Evolutionary conservation across 2,797 vertebrate species (phyloP).

Genomic region (Mormyrops attenuatus): DNA sequence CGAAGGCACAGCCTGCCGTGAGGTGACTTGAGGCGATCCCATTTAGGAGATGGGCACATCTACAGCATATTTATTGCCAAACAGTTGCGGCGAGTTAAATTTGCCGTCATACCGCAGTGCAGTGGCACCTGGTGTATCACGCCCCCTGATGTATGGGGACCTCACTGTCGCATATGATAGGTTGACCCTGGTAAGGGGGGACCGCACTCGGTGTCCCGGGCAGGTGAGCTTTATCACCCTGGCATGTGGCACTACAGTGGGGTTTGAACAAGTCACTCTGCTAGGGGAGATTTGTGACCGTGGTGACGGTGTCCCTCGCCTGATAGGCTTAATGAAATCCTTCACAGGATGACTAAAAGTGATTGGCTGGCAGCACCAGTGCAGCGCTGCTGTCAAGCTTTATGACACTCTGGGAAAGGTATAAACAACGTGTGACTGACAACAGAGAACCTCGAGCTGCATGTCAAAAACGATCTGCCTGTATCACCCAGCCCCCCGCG

Average conservation of each 20-base stretch:
- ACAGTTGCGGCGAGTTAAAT: not conserved
- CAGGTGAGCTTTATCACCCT: not conserved
- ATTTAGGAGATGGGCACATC: not conserved
- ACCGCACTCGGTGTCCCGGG: not conserved
- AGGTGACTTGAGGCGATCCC: not conserved
- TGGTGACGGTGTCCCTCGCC: slow-evolving; percentile 14
- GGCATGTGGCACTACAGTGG: not conserved
- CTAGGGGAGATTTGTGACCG: not conserved
- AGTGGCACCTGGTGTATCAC: not conserved
- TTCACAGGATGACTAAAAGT: not conserved
- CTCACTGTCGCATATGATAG: not conserved
- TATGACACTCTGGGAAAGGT: not conserved
- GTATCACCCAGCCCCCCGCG: not conserved
- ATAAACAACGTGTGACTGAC: not conserved
- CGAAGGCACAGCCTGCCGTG: not conserved
- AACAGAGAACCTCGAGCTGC: not conserved
- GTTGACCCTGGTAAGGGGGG: not conserved
- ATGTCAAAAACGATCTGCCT: not conserved
- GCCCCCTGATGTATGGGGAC: not conserved
- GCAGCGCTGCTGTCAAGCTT: not conserved
- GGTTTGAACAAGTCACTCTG: not conserved
- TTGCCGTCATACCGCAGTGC: not conserved
- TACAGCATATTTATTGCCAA: not conserved
- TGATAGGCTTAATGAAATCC: not conserved
- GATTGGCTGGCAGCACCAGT: not conserved